Base-by-base conservation (phyloP, 2,797 vertebrate species). In the Gymnopithys bicolor region DNA sequence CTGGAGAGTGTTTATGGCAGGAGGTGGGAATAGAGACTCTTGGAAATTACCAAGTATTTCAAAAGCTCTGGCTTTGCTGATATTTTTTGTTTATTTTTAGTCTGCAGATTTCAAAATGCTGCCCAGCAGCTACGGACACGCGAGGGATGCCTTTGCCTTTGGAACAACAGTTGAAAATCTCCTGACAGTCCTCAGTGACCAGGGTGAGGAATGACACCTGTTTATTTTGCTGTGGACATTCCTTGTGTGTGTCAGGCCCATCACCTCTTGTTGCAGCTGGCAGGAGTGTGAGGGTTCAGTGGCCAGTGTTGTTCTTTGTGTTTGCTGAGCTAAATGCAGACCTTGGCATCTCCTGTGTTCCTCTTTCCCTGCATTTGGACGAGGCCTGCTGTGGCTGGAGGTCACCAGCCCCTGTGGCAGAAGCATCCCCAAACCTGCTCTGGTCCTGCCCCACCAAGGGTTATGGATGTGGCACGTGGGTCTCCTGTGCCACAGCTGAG, bases 61-160 rank as follows among this genome's bases (percentile, higher is more conserved):
- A 46, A 80, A 46, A 93, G 49, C 18, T 87, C 21, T 59, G 83
- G 56, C n/a, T 90, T 84, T 90, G 71, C 53, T 73, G 21, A 84
- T 74, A n/a, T 27, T 52, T 11, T 67, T 33, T 30, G 53, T 52
- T 75, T 39, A 11, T 77, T 91, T 96, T 89, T 92, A 98, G 98
- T 97, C 97, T 92, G 93, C 97, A 91, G 98, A 98, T 35, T 98
- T 98, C 96, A 94, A 98, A 87, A 98, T 97, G 41, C 98, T 99
- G 94, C 98, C 98, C 2, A 98, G 98, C 62, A 98, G 98, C 87
- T 96, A 98, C 0, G 99, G 99, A 92, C 98, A 99, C 4, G 98
- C 99, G 1, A 98, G 99, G 80, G 99, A 99, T 41, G 98, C 98
- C 94, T 99, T 98, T 28, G 98, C 99, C 0, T 99, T 99, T 82